These are phyloP conservation scores for Lagorchestes hirsutus DNA, from an alignment of 2,797 vertebrate species.

Conservation along the genomic window DNA sequence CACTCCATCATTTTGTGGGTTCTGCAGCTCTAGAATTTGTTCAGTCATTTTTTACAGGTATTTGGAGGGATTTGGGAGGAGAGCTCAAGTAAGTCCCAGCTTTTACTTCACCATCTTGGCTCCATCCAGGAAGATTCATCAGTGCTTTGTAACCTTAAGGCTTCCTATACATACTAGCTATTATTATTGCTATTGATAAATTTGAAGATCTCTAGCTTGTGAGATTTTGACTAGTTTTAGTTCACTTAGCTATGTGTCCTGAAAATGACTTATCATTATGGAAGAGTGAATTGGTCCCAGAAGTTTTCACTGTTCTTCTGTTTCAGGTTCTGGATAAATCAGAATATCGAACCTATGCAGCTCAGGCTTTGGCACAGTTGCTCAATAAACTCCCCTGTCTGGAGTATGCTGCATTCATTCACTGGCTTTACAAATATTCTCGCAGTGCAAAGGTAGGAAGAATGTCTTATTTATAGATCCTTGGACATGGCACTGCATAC, in stretches of 20 bases:
- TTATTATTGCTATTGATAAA: not conserved
- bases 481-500: not conserved
- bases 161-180: not conserved
- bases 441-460: slow-evolving; percentile 87
- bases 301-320: slow-evolving; percentile 20
- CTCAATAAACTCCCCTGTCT: slow-evolving; percentile 85
- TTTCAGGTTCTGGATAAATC: slow-evolving; percentile 94
- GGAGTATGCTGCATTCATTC: slow-evolving; percentile 90
- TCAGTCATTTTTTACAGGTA: no score
- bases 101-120: no score
- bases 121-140: no score
- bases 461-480: not conserved
- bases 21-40: no score
- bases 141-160: not conserved
- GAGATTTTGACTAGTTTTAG: not conserved
- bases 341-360: slow-evolving; percentile 91
- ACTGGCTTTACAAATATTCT: slow-evolving; percentile 93
- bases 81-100: no score
- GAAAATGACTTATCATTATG: not conserved
- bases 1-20: no score
- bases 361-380: slow-evolving; percentile 90
- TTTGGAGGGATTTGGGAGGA: no score
- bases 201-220: slow-evolving; percentile 38
- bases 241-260: not conserved
- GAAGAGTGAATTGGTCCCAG: not conserved